Evolutionary conservation across 2,113 vertebrate species (phyloP).

Genomic region (Hiodon alosoides): DNA sequence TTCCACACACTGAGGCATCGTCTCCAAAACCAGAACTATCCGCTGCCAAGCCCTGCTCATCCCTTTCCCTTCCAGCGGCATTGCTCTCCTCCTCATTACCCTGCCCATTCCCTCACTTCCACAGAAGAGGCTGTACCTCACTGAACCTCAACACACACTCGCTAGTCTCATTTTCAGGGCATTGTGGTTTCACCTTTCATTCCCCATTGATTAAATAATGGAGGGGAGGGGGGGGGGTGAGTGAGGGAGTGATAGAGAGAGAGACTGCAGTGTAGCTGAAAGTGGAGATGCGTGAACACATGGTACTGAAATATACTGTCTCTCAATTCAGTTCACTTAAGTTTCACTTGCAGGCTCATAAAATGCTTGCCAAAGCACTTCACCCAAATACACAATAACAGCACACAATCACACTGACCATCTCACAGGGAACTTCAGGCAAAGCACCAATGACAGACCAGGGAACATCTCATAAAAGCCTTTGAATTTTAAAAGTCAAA

Average conservation of each 20-base stretch:
- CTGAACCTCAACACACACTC: neutral
- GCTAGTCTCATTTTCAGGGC: neutral
- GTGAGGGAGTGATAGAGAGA: conserved; percentile 9
- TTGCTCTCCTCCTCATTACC: neutral
- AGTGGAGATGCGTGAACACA: conserved; percentile 63
- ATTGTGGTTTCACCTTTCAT: conserved; percentile 3
- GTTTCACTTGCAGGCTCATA: neutral
- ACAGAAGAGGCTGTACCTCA: neutral
- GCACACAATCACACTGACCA: neutral
- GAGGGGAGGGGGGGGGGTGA: neutral
- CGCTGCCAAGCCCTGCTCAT: neutral
- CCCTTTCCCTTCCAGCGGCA: neutral
- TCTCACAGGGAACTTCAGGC: neutral
- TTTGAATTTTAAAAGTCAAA: neutral
- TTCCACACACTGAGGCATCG: no score
- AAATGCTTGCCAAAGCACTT: conserved; percentile 29
- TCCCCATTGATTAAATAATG: neutral
- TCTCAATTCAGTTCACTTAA: conserved; percentile 5
- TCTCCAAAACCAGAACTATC: neutral
- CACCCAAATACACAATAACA: conserved; percentile 36
- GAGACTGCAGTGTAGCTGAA: conserved; percentile 67
- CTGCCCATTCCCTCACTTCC: neutral
- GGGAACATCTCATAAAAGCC: neutral
- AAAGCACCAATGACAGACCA: neutral
- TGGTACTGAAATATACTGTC: conserved; percentile 55